Percentiles rank a stretch among this genome's conserved stretches.
These are phyloP conservation scores for Merops nubicus DNA, from an alignment of 2,113 vertebrate species.

Conservation along the genomic window DNA sequence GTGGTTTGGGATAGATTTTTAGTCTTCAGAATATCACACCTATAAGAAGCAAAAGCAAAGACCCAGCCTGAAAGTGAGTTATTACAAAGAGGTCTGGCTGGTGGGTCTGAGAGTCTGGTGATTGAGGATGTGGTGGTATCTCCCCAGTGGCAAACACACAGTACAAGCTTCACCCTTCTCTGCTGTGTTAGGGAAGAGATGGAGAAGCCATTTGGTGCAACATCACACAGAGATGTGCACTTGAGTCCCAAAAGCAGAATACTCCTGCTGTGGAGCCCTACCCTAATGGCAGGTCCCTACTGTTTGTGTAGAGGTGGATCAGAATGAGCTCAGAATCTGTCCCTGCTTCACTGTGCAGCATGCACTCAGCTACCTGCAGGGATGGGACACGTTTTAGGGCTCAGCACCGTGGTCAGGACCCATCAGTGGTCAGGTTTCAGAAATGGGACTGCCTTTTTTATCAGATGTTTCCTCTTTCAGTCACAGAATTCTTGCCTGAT, in stretches of 20 bases:
- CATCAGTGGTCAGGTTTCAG: neutral
- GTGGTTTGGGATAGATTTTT: neutral
- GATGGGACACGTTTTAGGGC: accelerated
- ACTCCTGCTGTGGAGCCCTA: neutral
- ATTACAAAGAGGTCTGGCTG: neutral
- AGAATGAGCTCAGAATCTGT: neutral
- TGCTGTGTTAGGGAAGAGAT: neutral
- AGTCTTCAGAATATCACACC: neutral
- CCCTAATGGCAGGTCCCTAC: neutral
- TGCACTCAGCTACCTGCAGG: neutral
- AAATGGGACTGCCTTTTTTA: neutral
- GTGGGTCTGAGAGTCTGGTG: neutral
- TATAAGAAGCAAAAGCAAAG: neutral
- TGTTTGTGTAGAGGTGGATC: neutral
- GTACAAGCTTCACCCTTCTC: neutral
- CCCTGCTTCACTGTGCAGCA: neutral
- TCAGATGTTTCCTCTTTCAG: neutral
- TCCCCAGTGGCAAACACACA: neutral
- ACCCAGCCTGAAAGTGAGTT: neutral
- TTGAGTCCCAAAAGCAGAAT: neutral
- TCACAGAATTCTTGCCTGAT: neutral
- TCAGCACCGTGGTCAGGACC: neutral
- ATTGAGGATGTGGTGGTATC: neutral
- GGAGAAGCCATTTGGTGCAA: neutral
- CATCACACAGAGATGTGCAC: neutral